Conservation (phyloP, 1,140 invertebrate genomes). For the Stegodyphus mimosarum region DNA sequence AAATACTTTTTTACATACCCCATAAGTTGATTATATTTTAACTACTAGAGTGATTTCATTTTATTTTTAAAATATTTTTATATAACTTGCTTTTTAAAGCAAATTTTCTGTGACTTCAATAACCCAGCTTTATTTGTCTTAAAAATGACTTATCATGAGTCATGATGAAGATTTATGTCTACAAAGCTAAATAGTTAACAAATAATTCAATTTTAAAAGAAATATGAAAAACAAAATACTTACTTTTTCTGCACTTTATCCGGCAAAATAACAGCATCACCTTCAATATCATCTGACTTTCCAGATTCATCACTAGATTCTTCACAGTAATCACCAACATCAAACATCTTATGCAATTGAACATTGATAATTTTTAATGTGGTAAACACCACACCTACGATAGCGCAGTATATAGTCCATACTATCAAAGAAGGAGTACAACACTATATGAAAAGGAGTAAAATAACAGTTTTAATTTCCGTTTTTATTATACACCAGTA, state of each 20-base stretch:
- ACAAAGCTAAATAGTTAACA: too few species aligned
- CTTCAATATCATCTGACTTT: constrained; percentile 55
- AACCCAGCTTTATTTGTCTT: too few species aligned
- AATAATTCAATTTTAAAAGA: constrained; percentile 3
- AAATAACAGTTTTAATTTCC: background rate
- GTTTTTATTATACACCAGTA: background rate
- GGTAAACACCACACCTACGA: constrained; percentile 83
- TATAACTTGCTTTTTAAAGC: too few species aligned
- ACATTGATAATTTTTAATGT: constrained; percentile 90
- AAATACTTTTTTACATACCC: too few species aligned
- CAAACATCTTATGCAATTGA: constrained; percentile 93
- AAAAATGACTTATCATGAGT: too few species aligned
- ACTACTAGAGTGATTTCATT: too few species aligned
- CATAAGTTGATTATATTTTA: too few species aligned
- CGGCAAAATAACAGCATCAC: constrained; percentile 30
- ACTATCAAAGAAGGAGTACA: constrained; percentile 69
- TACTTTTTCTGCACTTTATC: constrained; percentile 50
- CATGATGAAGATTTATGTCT: too few species aligned
- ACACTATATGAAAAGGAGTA: constrained; percentile 31
- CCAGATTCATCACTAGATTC: constrained; percentile 68
- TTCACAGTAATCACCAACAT: constrained; percentile 89
- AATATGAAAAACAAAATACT: constrained; percentile 4
- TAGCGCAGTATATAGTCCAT: constrained; percentile 88
- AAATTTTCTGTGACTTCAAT: too few species aligned
- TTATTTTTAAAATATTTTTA: too few species aligned